These are phyloP conservation scores for Apotomis capreana DNA, from an alignment of 2,888 invertebrate species.

Conservation along the genomic window DNA sequence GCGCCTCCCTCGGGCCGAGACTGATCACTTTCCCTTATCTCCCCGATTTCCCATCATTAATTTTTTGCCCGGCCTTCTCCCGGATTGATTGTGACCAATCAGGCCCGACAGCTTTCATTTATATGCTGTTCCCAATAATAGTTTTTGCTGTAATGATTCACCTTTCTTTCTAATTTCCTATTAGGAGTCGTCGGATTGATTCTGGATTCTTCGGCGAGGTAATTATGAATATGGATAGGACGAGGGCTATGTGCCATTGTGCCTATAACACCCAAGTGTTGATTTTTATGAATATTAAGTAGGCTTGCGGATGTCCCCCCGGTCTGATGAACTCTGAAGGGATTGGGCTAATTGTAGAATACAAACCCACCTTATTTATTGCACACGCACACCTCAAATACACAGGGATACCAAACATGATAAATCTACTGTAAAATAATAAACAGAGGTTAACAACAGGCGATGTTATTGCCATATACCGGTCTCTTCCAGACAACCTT, in stretches of 20 bases:
- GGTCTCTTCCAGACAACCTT: too few species aligned
- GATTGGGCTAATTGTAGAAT: too few species aligned
- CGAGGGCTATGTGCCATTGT: neutral
- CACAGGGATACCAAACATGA: too few species aligned
- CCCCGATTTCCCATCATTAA: conserved; percentile 69
- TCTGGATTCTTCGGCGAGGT: conserved; percentile 10
- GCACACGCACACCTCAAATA: too few species aligned
- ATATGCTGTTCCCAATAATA: conserved; percentile 49
- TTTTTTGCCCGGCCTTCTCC: conserved; percentile 61
- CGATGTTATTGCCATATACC: too few species aligned
- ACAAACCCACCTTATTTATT: too few species aligned
- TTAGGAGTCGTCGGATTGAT: conserved; percentile 27
- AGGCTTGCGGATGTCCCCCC: too few species aligned
- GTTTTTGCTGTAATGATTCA: conserved; percentile 54
- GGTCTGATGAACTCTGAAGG: too few species aligned
- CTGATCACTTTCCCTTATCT: conserved; percentile 64
- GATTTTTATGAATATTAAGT: too few species aligned
- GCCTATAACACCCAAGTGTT: too few species aligned
- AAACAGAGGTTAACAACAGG: too few species aligned
- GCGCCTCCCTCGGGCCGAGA: conserved; percentile 51
- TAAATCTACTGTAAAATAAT: too few species aligned
- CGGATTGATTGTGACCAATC: conserved; percentile 71
- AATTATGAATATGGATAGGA: neutral
- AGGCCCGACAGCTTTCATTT: conserved; percentile 60
- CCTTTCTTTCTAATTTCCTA: conserved; percentile 46